Percentiles rank a stretch among this genome's conserved stretches.
Conservation (phyloP, 2,888 invertebrate genomes). For the Caenorhabditis plicata region DNA sequence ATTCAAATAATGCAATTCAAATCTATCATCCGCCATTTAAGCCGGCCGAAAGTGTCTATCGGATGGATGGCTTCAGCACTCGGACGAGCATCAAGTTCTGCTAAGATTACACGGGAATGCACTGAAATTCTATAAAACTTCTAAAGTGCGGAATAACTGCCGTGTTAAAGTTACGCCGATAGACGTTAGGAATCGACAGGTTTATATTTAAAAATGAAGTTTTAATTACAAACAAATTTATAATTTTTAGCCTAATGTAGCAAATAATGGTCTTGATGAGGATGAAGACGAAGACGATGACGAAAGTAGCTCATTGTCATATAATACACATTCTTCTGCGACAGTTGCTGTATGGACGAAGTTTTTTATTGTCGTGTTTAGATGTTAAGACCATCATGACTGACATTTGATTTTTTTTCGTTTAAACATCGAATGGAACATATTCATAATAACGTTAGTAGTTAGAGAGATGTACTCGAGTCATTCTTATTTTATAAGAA, state of each 20-base stretch:
- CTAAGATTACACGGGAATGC: constrained; percentile 59
- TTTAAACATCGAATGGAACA: too few relatives aligned
- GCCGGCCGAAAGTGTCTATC: constrained; percentile 56
- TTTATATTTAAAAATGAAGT: constrained; percentile 1
- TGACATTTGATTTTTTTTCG: too few relatives aligned
- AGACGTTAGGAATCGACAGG: constrained; percentile 51
- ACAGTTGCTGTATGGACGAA: constrained; percentile 37
- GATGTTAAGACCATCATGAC: too few relatives aligned
- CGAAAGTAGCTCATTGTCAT: too few relatives aligned
- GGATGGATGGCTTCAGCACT: constrained; percentile 60
- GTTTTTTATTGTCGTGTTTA: too few relatives aligned
- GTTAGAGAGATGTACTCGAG: too few relatives aligned
- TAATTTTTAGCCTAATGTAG: constrained; percentile 17
- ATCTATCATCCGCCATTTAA: too few relatives aligned
- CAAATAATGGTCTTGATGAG: constrained; percentile 27
- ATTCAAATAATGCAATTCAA: too few relatives aligned
- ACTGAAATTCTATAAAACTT: constrained; percentile 60
- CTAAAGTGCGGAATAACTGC: constrained; percentile 50
- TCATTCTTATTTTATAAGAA: too few relatives aligned
- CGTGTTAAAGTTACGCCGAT: constrained; percentile 57
- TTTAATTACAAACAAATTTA: not conserved
- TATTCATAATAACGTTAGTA: too few relatives aligned
- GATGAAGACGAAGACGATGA: constrained; percentile 41
- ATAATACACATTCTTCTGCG: constrained; percentile 35
- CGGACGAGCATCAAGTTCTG: constrained; percentile 57